These are phyloP conservation scores for Ceratina australensis DNA, from an alignment of 1,140 invertebrate genomes.

Conservation along the genomic window DNA sequence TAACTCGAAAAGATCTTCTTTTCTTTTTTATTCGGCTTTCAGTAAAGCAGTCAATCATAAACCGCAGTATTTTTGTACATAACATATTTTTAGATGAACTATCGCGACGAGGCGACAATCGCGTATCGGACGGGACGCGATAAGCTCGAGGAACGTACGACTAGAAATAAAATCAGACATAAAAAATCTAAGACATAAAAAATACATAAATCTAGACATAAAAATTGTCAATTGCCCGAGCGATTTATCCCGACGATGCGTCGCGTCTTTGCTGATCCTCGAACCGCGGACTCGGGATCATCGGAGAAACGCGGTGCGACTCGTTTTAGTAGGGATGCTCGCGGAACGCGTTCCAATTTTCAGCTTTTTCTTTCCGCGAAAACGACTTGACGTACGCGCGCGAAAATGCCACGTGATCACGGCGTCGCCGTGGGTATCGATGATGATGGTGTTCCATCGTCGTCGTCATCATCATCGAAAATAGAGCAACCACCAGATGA, in stretches of 20 bases:
- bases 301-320: no score
- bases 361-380: slow-evolving; percentile 14
- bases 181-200: no score
- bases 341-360: background rate
- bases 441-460: background rate
- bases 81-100: background rate
- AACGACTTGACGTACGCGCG: background rate
- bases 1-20: no score
- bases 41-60: background rate
- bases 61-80: background rate
- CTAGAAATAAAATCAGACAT: no score
- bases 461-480: background rate
- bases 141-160: no score
- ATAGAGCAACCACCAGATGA: background rate
- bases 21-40: no score
- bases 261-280: no score
- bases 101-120: background rate
- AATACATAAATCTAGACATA: no score
- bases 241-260: no score
- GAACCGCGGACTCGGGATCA: no score
- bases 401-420: background rate
- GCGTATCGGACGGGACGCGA: background rate
- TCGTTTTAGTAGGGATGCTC: background rate
- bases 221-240: no score
- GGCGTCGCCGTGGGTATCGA: background rate